phyloP scores from a whole-genome alignment of 2,888 invertebrate species.

The Axea sp. region DNA sequence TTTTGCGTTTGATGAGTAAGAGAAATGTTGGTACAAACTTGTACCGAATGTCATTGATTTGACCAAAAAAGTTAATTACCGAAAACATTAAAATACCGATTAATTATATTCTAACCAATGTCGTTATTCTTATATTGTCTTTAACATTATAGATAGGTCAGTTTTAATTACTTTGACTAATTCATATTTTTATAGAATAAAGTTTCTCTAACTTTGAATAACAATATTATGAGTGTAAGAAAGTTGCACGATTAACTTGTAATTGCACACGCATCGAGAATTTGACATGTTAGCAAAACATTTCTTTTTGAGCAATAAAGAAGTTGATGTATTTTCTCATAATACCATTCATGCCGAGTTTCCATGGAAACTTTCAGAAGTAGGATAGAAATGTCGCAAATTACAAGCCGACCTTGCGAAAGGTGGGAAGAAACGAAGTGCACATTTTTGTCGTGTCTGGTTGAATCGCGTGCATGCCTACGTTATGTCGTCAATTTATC shows the following conservation, averaged over 20 bases:
- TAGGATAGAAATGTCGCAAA: constrained; percentile 9
- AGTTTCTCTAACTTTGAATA: no score
- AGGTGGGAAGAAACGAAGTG: constrained; percentile 14
- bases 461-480: constrained; percentile 19
- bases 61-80: constrained; percentile 28
- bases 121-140: no score
- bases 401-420: constrained; percentile 18
- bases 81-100: constrained; percentile 8
- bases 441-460: constrained; percentile 10
- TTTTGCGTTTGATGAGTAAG: constrained; percentile 35
- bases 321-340: no score
- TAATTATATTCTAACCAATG: no score
- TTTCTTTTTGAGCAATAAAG: no score
- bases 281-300: no score
- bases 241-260: no score
- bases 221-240: no score
- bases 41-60: constrained; percentile 25
- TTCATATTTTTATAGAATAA: no score
- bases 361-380: constrained; percentile 7
- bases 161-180: no score
- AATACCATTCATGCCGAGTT: neutral
- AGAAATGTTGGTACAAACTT: constrained; percentile 29
- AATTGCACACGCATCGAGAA: no score
- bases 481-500: constrained; percentile 34
- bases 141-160: no score